A percentile compares a stretch with the other conserved stretches of the same genome.
Evolutionary conservation across 2,113 vertebrate genomes (phyloP).

Genomic region (Bos taurus): ARS-UCD2.0 NC_037347.1:65261001-65261500

Average conservation of each 20-base stretch:
- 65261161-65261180: not conserved
- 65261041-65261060: not conserved
- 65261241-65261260: not conserved
- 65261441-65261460: too few species aligned
- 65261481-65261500: not conserved
- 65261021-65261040: not conserved
- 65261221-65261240: not conserved
- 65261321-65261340: not conserved
- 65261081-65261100: not conserved
- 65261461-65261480: not conserved
- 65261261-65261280: not conserved
- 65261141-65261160: not conserved
- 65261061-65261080: not conserved
- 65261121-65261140: not conserved
- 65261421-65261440: not conserved
- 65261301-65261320: not conserved
- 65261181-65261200: not conserved
- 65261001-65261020: not conserved
- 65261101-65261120: not conserved
- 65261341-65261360: not conserved
- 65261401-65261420: not conserved
- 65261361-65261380: not conserved
- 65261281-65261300: not conserved
- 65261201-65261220: not conserved
- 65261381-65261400: not conserved